Base-by-base conservation (phyloP, 2,888 invertebrate species). In the Volucella inanis region DNA sequence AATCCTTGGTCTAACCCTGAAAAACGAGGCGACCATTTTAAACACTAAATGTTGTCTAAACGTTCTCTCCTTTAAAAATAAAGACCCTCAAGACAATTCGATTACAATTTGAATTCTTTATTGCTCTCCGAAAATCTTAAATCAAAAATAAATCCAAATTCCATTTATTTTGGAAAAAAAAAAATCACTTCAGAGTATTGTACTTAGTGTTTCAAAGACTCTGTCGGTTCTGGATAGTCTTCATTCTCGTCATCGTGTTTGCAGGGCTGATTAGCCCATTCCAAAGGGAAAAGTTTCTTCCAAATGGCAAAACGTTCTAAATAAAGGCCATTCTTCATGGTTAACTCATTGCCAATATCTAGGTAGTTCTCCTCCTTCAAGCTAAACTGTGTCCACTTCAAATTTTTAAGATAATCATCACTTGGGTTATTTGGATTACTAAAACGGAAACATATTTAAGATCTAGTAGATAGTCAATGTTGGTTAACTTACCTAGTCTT, bases 371-470 rank as follows among this genome's bases (percentile, higher is more conserved):
- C 88, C 9, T 88, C 87, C 0, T 81, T 57, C 3, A 74, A 9
- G 54, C 83, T 80, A 38, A 91, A 90, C 1, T 88, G 82, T 2
- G 88, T 87, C 92, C 91, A 92, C 14, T 83, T 59, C 0, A 91
- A 50, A 47, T 87, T 78, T 47, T 87, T 86, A 1, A 91, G 54
- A 31, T 89, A 89, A 12, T 89, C 88, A 86, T 92, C 92, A 22
- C 68, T 82, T 3, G 82, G 75, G 31, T 90, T 91, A 71, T 91
- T 89, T 2, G 91, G 92, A 88, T 92, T 88, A 6, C 91, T 91
- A 52, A 11, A 72, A 76, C 54, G 38, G 62, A 31, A 62, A 47
- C 15, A 71, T 4, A 15, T 8, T 18, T n/a, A 61, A 3, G 57
- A 22, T 49, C 39, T 31, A 10, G 3, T 39, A 11, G 8, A 9